Evolutionary conservation across 2,113 vertebrate genomes (phyloP).

Genomic region (Bubo scandiacus): DNA sequence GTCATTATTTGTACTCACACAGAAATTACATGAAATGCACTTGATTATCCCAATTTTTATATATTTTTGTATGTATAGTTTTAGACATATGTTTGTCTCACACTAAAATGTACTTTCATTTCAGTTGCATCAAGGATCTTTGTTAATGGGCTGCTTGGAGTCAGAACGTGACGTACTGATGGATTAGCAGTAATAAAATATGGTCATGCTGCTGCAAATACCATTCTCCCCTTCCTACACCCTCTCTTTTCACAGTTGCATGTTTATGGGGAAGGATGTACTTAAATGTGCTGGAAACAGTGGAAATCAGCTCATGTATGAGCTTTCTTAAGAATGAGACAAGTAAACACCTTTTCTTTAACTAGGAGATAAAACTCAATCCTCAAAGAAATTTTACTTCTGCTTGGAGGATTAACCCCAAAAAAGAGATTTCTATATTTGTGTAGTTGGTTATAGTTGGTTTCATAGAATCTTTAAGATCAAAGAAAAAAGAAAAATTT

Average conservation of each 20-base stretch:
- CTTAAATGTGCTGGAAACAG: neutral
- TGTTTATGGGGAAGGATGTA: neutral
- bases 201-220: rapidly evolving
- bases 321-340: neutral
- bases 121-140: neutral
- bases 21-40: neutral
- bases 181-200: neutral
- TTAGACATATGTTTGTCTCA: neutral
- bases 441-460: neutral
- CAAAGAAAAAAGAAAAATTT: neutral
- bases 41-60: neutral
- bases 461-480: neutral
- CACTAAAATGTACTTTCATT: neutral
- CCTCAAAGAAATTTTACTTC: neutral
- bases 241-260: neutral
- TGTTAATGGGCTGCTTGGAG: neutral
- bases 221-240: neutral
- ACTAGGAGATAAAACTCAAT: neutral
- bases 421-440: neutral
- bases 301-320: neutral
- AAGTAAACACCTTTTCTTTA: neutral
- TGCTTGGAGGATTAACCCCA: neutral
- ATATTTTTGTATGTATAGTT: neutral
- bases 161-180: neutral
- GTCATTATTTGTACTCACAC: slow-evolving; percentile 51